A percentile compares a stretch with the other conserved stretches of the same genome.
Conservation (phyloP, 2,797 vertebrate genomes). For the Dromococcyx pavoninus region DNA sequence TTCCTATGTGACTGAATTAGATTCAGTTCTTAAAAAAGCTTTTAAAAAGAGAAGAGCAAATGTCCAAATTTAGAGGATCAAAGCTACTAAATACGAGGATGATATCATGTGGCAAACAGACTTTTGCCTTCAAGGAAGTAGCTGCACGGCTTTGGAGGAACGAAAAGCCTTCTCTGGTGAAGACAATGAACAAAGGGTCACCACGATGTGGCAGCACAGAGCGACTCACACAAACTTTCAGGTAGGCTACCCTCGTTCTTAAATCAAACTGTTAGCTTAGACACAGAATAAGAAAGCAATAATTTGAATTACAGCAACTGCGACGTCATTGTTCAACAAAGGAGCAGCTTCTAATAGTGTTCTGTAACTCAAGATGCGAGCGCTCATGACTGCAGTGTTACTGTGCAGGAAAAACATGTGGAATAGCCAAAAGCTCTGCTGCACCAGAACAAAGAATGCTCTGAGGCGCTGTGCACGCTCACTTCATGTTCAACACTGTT, state of each 20-base stretch:
- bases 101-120: background rate
- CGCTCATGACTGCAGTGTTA: too few species aligned
- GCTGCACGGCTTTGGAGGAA: background rate
- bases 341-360: background rate
- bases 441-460: background rate
- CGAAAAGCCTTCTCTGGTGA: background rate
- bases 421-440: background rate
- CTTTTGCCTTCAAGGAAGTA: background rate
- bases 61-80: background rate
- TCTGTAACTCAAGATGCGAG: background rate
- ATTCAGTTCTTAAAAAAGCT: background rate
- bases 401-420: background rate
- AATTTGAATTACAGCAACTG: background rate
- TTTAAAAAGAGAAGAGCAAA: background rate
- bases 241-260: background rate
- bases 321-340: background rate
- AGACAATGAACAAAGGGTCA: background rate
- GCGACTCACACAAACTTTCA: background rate
- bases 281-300: background rate
- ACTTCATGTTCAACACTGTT: background rate
- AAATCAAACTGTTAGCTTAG: background rate
- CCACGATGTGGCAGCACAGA: background rate
- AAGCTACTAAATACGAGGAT: background rate
- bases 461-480: background rate
- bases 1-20: background rate